Conservation (phyloP, 2,797 vertebrate genomes). For the Nannoperca obscura region DNA sequence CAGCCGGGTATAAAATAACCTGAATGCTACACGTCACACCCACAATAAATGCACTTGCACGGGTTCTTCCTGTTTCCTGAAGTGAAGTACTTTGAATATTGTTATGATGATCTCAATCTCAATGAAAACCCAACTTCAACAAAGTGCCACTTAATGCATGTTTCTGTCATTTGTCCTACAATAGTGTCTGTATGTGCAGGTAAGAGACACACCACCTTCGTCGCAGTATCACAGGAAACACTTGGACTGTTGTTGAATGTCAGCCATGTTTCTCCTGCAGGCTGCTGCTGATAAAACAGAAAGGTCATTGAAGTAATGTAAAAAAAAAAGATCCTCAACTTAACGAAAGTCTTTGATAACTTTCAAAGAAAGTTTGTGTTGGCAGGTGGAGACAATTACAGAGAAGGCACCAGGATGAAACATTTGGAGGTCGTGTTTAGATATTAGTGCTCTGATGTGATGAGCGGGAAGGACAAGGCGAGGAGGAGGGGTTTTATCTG, state of each 20-base stretch:
- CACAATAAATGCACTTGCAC: not conserved
- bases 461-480: slow-evolving; percentile 19
- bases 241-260: slow-evolving; percentile 48
- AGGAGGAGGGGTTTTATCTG: slow-evolving; percentile 4
- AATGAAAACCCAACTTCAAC: not conserved
- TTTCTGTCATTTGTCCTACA: not conserved
- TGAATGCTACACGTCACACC: not conserved
- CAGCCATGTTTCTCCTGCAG: slow-evolving; percentile 38
- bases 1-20: slow-evolving; percentile 23
- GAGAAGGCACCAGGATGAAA: slow-evolving; percentile 25
- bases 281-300: slow-evolving; percentile 38
- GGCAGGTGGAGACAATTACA: slow-evolving; percentile 44
- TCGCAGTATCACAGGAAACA: slow-evolving; percentile 14
- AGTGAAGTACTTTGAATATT: not conserved
- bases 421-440: slow-evolving; percentile 47
- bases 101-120: not conserved
- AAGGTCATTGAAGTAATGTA: slow-evolving; percentile 51
- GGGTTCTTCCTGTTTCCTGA: not conserved
- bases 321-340: slow-evolving; percentile 15
- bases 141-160: not conserved
- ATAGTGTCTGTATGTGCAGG: too few relatives aligned
- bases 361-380: slow-evolving; percentile 38
- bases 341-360: slow-evolving; percentile 46
- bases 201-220: not conserved
- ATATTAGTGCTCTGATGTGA: slow-evolving; percentile 37